Conservation (phyloP, 2,797 vertebrate species). For the Lutjanus campechanus region DNA sequence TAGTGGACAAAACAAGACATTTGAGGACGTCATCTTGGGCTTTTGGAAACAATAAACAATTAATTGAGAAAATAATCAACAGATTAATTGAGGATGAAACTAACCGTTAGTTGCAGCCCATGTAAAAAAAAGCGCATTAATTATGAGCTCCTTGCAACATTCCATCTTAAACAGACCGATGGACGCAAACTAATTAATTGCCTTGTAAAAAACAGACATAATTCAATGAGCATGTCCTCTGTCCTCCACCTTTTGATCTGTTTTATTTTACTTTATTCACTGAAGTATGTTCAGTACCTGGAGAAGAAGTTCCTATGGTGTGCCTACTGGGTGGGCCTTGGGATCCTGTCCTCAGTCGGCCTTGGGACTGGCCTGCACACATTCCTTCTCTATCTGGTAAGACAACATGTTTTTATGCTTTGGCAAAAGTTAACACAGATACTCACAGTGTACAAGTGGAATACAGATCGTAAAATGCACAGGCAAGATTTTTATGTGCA, state of each 20-base stretch:
- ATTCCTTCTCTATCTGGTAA: slow-evolving; percentile 98
- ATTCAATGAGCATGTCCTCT: background rate
- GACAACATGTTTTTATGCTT: slow-evolving; percentile 28
- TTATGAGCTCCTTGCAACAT: too few relatives aligned
- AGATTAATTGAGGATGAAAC: too few relatives aligned
- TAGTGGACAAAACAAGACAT: too few relatives aligned
- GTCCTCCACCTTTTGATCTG: background rate
- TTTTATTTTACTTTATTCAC: slow-evolving; percentile 19
- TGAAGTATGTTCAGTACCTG: slow-evolving; percentile 93
- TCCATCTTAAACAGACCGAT: too few relatives aligned
- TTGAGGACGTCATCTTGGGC: too few relatives aligned
- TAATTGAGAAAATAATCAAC: too few relatives aligned
- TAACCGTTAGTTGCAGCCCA: too few relatives aligned
- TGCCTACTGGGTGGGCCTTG: slow-evolving; percentile 99
- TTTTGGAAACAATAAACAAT: too few relatives aligned
- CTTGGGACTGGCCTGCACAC: slow-evolving; percentile 98
- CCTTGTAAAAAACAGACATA: too few relatives aligned
- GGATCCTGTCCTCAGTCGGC: slow-evolving; percentile 97
- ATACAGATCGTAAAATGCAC: background rate
- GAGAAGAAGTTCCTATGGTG: slow-evolving; percentile 97
- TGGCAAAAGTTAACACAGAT: background rate
- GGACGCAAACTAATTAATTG: too few relatives aligned
- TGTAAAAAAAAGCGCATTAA: too few relatives aligned
- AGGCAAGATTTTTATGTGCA: background rate
- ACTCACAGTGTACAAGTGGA: background rate